Base-by-base conservation (phyloP, 2,113 vertebrate species). In the Oriolus oriolus region DNA sequence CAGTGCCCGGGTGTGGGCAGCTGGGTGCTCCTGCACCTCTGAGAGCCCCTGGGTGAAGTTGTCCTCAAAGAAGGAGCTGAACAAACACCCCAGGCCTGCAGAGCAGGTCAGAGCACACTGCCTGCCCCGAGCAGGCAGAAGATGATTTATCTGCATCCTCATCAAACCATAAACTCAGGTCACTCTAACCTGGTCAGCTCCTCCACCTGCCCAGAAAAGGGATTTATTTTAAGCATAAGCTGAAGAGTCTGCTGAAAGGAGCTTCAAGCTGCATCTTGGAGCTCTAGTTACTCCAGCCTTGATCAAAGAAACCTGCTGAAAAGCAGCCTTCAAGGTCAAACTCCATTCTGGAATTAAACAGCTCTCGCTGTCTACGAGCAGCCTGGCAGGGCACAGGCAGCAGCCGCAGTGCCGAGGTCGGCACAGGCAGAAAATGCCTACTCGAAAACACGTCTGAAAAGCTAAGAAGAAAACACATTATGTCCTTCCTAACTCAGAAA, bases 351-450 rank as follows among this genome's bases (percentile, higher is more conserved):
- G 33, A 45, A 73, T 45, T 13, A 27, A 75, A 42, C 20, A 87
- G 85, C 54, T 65, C 78, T 74, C 2, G 0, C 33, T 79, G 85
- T 3, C 61, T 71, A 1, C 4, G 16, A 33, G 82, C n/a, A 7
- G 77, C 7, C 39, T 64, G 66, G 53, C 53, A 39, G 80, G 76
- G 42, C 41, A 4, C 79, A 60, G 71, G 31, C 44, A 69, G 33
- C 84, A 50, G 41, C 18, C 4, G 0, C 37, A 2, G 45, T 4
- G 24, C 93, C 74, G 54, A 74, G 87, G 81, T 30, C 7, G 0
- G 65, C 16, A 39, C 68, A 57, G 81, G 87, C 1, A 0, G 82
- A 50, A 71, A 52, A 68, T 0, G 2, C 9, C 61, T 28, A 5
- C 74, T 37, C 18, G 54, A 42, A 74, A 77, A 45, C 60, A 39